phyloP scores from a whole-genome alignment of 2,113 vertebrate species.

The Sardina pilchardus region DNA sequence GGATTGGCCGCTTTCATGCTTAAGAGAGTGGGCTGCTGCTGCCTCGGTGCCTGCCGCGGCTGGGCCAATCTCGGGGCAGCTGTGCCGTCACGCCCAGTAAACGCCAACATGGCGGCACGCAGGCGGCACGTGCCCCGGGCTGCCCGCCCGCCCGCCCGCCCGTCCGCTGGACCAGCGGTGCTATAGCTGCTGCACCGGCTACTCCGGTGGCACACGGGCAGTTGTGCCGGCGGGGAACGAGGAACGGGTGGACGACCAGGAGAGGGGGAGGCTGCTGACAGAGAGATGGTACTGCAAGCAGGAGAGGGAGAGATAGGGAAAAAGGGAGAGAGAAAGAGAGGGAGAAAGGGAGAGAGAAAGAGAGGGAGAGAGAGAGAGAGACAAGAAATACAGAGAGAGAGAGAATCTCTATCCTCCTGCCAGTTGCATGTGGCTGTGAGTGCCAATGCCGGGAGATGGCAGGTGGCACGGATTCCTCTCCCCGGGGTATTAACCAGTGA shows the following conservation, averaged over 20 bases:
- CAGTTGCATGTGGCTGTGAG: constrained; percentile 28
- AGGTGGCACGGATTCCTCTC: constrained; percentile 42
- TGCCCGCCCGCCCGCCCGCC: constrained; percentile 1
- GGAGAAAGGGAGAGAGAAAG: background rate
- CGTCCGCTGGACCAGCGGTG: constrained; percentile 27
- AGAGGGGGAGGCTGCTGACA: background rate
- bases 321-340: background rate
- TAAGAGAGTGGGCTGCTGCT: constrained; percentile 16
- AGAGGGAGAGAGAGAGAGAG: background rate
- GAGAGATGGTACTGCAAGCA: background rate
- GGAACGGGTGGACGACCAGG: too few species aligned
- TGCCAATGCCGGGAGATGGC: constrained; percentile 39
- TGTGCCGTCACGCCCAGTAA: constrained; percentile 33
- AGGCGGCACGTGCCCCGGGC: background rate
- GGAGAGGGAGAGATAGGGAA: background rate
- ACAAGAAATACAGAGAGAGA: background rate
- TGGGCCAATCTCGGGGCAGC: constrained; percentile 29
- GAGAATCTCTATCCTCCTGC: constrained; percentile 14
- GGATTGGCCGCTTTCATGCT: background rate
- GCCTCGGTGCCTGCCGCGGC: background rate
- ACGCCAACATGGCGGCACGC: background rate
- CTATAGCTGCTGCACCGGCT: background rate
- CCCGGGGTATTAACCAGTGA: constrained; percentile 25
- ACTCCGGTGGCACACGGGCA: background rate
- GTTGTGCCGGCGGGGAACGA: too few species aligned